A percentile compares a stretch with the other conserved stretches of the same genome.
Evolutionary conservation across 1,140 invertebrate genomes (phyloP).

Genomic region (Cyphomyrmex costatus): DNA sequence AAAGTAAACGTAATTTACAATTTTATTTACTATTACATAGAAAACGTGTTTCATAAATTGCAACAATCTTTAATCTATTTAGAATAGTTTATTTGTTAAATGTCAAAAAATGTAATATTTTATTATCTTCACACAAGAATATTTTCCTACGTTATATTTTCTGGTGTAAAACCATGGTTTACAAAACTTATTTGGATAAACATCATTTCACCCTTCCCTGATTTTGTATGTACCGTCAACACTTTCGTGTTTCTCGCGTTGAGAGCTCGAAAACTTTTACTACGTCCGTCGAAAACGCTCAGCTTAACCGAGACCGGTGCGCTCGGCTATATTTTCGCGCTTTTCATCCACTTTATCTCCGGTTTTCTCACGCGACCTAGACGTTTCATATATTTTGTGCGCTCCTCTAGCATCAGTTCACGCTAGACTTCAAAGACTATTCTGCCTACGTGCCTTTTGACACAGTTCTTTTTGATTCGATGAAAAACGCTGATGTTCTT

Average conservation of each 20-base stretch:
- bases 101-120: not conserved
- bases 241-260: constrained; percentile 21
- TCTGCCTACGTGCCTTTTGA: not conserved
- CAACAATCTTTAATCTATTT: not conserved
- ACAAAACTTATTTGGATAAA: constrained; percentile 37
- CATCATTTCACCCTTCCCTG: constrained; percentile 21
- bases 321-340: constrained; percentile 33
- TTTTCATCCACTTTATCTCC: constrained; percentile 55
- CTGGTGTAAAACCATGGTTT: not conserved
- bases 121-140: not conserved
- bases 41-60: not conserved
- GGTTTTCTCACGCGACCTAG: constrained; percentile 34
- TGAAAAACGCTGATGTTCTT: constrained; percentile 69
- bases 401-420: not conserved
- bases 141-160: constrained; percentile 1
- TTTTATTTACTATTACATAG: not conserved
- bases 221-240: constrained; percentile 27
- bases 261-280: constrained; percentile 48
- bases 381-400: constrained; percentile 8
- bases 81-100: not conserved
- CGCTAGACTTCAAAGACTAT: constrained; percentile 25
- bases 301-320: constrained; percentile 17
- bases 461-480: constrained; percentile 79
- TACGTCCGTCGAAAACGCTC: constrained; percentile 35
- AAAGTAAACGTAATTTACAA: not conserved